These are phyloP conservation scores for Drosophila simulans DNA, from an alignment of 1,140 invertebrate species.

Conservation along the genomic window DNA sequence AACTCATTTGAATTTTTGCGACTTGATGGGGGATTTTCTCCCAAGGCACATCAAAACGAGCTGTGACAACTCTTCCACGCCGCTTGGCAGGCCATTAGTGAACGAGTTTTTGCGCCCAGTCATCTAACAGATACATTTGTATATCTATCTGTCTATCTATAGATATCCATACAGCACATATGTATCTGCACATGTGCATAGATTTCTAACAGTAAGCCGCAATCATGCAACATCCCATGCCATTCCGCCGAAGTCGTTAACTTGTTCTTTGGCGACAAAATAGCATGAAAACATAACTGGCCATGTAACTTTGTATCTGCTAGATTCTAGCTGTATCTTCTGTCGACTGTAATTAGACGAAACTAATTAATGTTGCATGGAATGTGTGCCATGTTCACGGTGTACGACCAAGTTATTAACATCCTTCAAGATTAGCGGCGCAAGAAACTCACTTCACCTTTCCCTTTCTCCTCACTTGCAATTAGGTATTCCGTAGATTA, in stretches of 20 bases:
- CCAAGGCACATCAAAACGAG: constrained; percentile 13
- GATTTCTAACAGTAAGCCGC: constrained; percentile 56
- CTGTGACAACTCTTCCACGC: constrained; percentile 26
- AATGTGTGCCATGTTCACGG: constrained; percentile 59
- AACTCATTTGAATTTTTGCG: constrained; percentile 25
- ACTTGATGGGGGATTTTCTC: constrained; percentile 4
- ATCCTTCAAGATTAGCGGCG: constrained; percentile 20
- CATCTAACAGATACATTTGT: constrained; percentile 12
- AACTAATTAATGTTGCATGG: constrained; percentile 70
- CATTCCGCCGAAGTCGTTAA: constrained; percentile 23
- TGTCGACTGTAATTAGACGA: constrained; percentile 64
- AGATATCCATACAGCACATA: constrained; percentile 22
- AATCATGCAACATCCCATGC: constrained; percentile 42
- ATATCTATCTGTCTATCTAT: background rate
- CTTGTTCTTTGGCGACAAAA: constrained; percentile 55
- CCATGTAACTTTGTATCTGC: constrained; percentile 27
- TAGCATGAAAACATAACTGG: constrained; percentile 61
- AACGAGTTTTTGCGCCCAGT: constrained; percentile 46
- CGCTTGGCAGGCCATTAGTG: constrained; percentile 58
- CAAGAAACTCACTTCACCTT: constrained; percentile 8
- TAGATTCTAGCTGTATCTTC: constrained; percentile 50
- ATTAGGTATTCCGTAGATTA: constrained; percentile 15
- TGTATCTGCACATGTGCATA: constrained; percentile 10
- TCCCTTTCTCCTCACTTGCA: background rate
- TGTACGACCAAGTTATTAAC: constrained; percentile 46